Evolutionary conservation across 1,140 invertebrate genomes (phyloP).

Genomic region (Bacillus rossius): DNA sequence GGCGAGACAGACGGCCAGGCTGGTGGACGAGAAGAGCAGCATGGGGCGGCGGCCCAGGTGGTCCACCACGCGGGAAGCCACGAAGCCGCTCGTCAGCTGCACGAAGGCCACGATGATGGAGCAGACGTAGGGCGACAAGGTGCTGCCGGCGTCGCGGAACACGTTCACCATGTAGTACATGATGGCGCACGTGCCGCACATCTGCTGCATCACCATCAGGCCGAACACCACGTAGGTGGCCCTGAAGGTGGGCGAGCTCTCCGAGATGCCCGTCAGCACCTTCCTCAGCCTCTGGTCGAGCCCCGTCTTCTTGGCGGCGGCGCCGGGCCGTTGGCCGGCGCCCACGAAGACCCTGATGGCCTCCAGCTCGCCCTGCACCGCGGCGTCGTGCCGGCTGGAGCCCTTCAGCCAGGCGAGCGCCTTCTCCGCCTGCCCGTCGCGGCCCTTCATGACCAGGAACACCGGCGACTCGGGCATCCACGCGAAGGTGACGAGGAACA

Average conservation of each 20-base stretch:
- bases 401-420: constrained; percentile 16
- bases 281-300: not conserved
- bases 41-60: constrained; percentile 46
- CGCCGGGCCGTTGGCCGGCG: not conserved
- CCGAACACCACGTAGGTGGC: constrained; percentile 38
- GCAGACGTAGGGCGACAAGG: constrained; percentile 27
- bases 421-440: constrained; percentile 35
- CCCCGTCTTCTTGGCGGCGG: not conserved
- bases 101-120: constrained; percentile 40
- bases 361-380: constrained; percentile 53
- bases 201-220: constrained; percentile 46
- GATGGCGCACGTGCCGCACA: constrained; percentile 44
- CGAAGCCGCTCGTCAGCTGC: constrained; percentile 38
- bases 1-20: constrained; percentile 42
- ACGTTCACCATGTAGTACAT: constrained; percentile 45
- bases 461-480: constrained; percentile 36
- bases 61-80: constrained; percentile 44
- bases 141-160: constrained; percentile 38
- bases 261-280: not conserved
- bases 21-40: constrained; percentile 43
- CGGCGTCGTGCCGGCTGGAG: constrained; percentile 37
- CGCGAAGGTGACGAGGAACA: constrained; percentile 34
- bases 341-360: constrained; percentile 1
- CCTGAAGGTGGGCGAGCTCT: constrained; percentile 27
- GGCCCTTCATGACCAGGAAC: constrained; percentile 31